A percentile compares a stretch with the other conserved stretches of the same genome.
Evolutionary conservation across 2,113 vertebrate genomes (phyloP).

Genomic region (Okapia johnstoni): DNA sequence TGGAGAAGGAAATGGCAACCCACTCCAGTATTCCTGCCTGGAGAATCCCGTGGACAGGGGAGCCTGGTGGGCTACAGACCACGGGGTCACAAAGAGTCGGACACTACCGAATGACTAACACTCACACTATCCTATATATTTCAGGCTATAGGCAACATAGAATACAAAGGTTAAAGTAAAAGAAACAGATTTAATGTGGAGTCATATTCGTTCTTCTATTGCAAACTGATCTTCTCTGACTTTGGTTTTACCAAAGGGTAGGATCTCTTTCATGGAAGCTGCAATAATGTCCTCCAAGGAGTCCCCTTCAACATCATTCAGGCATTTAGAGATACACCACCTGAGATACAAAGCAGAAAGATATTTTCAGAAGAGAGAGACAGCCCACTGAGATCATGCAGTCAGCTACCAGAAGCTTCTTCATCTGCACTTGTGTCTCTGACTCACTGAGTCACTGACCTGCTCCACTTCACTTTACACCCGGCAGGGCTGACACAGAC

Average conservation of each 20-base stretch:
- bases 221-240: neutral
- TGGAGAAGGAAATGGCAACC: neutral
- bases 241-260: neutral
- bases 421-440: neutral
- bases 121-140: neutral
- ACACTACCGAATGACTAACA: fast-evolving
- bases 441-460: neutral
- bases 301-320: neutral
- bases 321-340: no score
- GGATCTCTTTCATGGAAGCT: neutral
- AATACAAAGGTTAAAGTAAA: neutral
- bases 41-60: neutral
- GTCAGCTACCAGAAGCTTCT: fast-evolving
- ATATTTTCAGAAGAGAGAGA: neutral
- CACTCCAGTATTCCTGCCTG: neutral
- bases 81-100: neutral
- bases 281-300: neutral
- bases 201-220: neutral
- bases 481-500: neutral
- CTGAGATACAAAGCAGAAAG: neutral
- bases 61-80: neutral
- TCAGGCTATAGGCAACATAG: neutral
- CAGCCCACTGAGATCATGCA: neutral
- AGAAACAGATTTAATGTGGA: neutral
- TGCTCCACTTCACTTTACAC: neutral